These are phyloP conservation scores for Sylvilagus bachmani DNA, from an alignment of 2,113 vertebrate genomes.

Conservation along the genomic window DNA sequence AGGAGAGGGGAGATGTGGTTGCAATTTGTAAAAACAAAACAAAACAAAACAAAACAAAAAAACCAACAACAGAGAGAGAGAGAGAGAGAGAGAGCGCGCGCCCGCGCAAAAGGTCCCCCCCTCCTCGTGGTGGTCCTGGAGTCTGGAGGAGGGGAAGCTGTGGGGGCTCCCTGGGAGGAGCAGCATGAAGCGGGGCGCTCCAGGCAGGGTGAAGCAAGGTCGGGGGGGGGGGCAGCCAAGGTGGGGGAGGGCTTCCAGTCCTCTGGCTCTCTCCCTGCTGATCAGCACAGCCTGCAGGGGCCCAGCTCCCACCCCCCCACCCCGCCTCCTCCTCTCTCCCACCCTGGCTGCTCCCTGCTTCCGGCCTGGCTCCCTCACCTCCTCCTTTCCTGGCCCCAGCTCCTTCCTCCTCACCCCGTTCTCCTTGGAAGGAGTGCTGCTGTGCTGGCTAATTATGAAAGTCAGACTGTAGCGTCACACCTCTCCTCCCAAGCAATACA, in stretches of 20 bases:
- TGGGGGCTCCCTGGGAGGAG: background rate
- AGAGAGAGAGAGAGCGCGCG: too few relatives aligned
- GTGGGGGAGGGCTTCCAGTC: too few relatives aligned
- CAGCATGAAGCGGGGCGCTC: background rate
- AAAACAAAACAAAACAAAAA: background rate
- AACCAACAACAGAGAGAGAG: too few relatives aligned
- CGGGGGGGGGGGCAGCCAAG: too few relatives aligned
- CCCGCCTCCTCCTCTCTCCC: background rate
- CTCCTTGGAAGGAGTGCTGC: background rate
- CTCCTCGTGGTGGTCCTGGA: background rate
- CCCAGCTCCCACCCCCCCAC: background rate
- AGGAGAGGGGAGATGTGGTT: conserved; percentile 61
- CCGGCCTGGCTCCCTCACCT: background rate
- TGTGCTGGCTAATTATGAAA: conserved; percentile 58
- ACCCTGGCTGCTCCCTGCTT: background rate
- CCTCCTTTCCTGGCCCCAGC: background rate
- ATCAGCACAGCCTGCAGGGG: background rate
- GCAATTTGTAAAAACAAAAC: conserved; percentile 55
- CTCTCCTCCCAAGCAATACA: background rate
- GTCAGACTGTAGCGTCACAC: background rate
- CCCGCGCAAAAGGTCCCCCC: too few relatives aligned
- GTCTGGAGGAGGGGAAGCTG: background rate
- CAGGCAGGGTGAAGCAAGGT: background rate
- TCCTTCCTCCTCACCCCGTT: background rate
- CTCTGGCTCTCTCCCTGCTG: rapidly evolving